Evolutionary conservation across 2,797 vertebrate species (phyloP).

Genomic region (Sebastes hubbsi): DNA sequence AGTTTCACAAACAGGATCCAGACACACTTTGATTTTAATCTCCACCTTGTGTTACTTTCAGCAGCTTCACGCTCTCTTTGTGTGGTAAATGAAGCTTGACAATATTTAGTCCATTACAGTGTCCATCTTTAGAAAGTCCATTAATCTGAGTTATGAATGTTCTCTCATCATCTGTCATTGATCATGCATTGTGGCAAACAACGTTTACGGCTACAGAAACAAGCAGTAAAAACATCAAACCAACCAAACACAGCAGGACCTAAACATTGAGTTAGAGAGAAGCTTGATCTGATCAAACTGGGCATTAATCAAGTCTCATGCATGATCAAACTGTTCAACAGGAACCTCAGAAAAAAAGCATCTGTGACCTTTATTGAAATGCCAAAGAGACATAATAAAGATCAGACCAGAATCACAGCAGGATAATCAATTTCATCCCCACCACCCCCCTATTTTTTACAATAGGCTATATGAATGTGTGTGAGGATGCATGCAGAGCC

Average conservation of each 20-base stretch:
- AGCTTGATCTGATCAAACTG: background rate
- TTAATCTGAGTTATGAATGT: background rate
- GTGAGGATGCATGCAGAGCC: background rate
- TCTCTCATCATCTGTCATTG: background rate
- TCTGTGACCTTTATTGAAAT: constrained; percentile 27
- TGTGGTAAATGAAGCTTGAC: background rate
- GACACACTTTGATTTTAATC: background rate
- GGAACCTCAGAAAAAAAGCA: background rate
- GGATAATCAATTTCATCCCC: background rate
- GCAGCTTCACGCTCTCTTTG: background rate
- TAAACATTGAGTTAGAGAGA: background rate
- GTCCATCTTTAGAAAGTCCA: background rate
- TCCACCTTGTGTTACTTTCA: background rate
- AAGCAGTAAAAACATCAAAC: background rate
- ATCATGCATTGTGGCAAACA: background rate
- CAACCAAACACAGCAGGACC: too few species aligned
- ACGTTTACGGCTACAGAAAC: background rate
- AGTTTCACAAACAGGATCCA: background rate
- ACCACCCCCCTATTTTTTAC: background rate
- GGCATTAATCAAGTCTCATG: background rate
- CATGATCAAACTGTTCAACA: background rate
- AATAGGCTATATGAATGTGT: background rate
- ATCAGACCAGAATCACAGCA: background rate
- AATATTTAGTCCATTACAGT: background rate
- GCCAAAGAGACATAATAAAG: background rate